These are phyloP conservation scores for Aphelinus certus DNA, from an alignment of 1,140 invertebrate genomes.

Conservation along the genomic window DNA sequence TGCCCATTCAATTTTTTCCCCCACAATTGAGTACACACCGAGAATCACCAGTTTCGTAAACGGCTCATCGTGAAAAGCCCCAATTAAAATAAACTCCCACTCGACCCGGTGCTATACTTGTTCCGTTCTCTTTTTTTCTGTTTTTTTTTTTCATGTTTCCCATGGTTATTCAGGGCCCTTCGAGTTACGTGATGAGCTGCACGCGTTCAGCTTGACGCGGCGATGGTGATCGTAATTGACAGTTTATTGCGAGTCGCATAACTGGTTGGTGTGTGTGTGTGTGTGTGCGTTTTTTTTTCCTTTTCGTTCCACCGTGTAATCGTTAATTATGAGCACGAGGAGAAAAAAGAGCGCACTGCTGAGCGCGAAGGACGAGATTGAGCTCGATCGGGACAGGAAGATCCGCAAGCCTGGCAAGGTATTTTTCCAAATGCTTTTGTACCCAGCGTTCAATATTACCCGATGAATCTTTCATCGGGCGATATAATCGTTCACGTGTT, in stretches of 20 bases:
- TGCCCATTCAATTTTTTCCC: no score
- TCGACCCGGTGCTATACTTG: background rate
- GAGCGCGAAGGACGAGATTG: conserved; percentile 59
- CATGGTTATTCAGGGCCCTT: no score
- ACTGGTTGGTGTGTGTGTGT: background rate
- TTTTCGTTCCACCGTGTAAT: background rate
- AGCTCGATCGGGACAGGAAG: conserved; percentile 56
- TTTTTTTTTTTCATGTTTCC: no score
- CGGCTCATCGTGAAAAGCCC: no score
- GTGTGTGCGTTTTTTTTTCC: no score
- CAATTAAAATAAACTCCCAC: no score
- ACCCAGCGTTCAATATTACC: no score
- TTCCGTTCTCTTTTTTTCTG: background rate
- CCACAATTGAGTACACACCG: no score
- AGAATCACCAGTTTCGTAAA: no score
- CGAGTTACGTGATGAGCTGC: background rate
- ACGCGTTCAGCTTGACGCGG: background rate
- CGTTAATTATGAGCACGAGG: conserved; percentile 45
- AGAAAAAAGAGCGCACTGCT: conserved; percentile 51
- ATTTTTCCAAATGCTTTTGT: no score
- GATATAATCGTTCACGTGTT: no score
- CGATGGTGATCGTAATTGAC: background rate
- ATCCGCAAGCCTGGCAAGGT: conserved; percentile 21
- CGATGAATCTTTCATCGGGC: no score
- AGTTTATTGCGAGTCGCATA: background rate